phyloP scores from a whole-genome alignment of 2,113 vertebrate species.

The Bungarus multicinctus region DNA sequence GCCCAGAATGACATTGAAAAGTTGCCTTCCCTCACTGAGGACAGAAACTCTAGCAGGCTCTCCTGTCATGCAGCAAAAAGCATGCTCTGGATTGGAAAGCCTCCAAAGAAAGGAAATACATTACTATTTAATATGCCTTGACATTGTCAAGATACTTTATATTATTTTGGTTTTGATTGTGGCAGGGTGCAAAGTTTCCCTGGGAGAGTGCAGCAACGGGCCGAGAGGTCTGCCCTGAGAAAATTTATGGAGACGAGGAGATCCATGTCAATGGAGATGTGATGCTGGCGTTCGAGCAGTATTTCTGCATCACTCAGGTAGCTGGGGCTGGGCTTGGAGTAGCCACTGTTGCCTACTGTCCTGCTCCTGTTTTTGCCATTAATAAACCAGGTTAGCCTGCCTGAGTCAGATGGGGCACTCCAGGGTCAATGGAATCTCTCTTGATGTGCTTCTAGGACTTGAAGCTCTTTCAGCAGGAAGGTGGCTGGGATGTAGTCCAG shows the following conservation, averaged over 20 bases:
- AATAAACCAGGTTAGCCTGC: not conserved
- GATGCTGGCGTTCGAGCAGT: slow-evolving; percentile 85
- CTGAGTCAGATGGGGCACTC: not conserved
- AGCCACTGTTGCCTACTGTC: not conserved
- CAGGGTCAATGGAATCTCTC: not conserved
- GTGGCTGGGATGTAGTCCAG: slow-evolving; percentile 81
- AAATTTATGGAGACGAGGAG: slow-evolving; percentile 84
- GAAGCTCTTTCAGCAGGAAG: slow-evolving; percentile 78
- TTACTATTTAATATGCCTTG: rapidly evolving
- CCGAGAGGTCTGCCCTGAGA: slow-evolving; percentile 85
- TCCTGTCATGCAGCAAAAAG: not conserved
- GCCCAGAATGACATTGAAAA: not conserved
- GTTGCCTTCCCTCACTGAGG: not conserved
- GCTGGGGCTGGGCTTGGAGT: rapidly evolving
- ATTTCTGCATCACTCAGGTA: slow-evolving; percentile 80
- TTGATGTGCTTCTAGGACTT: slow-evolving; percentile 75
- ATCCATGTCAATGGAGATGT: slow-evolving; percentile 91
- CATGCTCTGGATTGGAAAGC: not conserved
- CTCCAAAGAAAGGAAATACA: not conserved
- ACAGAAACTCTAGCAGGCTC: not conserved
- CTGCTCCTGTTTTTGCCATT: not conserved
- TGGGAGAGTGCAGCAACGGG: slow-evolving; percentile 92
- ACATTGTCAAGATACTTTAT: not conserved
- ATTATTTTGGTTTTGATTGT: rapidly evolving
- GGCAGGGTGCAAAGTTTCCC: slow-evolving; percentile 90